phyloP scores from a whole-genome alignment of 2,888 invertebrate species.

The Drosophila mettleri region DNA sequence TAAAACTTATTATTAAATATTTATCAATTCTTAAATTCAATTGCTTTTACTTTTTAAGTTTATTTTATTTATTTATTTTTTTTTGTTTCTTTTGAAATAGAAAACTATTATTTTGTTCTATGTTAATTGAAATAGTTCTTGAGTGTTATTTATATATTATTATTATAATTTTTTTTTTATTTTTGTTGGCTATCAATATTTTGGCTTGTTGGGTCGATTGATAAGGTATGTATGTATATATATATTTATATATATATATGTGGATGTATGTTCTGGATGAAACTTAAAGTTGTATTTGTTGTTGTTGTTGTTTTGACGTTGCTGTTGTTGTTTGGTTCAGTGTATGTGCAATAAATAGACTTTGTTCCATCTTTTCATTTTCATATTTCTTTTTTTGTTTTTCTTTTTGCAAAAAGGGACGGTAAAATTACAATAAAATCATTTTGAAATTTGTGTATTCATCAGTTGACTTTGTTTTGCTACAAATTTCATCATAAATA shows the following conservation, averaged over 20 bases:
- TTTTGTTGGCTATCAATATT: slow-evolving; percentile 73
- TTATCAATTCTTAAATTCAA: slow-evolving; percentile 71
- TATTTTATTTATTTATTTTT: too few species aligned
- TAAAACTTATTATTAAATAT: slow-evolving; percentile 70
- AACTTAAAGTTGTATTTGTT: slow-evolving; percentile 65
- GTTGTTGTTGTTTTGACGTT: slow-evolving; percentile 17
- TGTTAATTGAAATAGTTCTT: slow-evolving; percentile 70
- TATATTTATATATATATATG: slow-evolving; percentile 23
- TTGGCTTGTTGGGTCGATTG: slow-evolving; percentile 66
- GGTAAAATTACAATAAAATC: slow-evolving; percentile 85
- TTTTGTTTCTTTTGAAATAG: slow-evolving; percentile 61
- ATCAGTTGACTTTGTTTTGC: background rate
- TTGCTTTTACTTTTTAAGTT: slow-evolving; percentile 63
- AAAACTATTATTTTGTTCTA: slow-evolving; percentile 63
- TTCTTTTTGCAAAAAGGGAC: slow-evolving; percentile 82
- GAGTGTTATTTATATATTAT: slow-evolving; percentile 56
- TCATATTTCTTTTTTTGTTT: slow-evolving; percentile 41
- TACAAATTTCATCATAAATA: slow-evolving; percentile 53
- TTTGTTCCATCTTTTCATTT: slow-evolving; percentile 50
- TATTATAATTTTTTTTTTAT: slow-evolving; percentile 27
- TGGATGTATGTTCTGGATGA: slow-evolving; percentile 40
- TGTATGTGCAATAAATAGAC: slow-evolving; percentile 73
- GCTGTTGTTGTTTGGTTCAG: slow-evolving; percentile 49
- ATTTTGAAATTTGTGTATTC: slow-evolving; percentile 70
- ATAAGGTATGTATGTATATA: slow-evolving; percentile 37